Conservation (phyloP, 2,113 vertebrate species). For the Heterocephalus glaber region DNA sequence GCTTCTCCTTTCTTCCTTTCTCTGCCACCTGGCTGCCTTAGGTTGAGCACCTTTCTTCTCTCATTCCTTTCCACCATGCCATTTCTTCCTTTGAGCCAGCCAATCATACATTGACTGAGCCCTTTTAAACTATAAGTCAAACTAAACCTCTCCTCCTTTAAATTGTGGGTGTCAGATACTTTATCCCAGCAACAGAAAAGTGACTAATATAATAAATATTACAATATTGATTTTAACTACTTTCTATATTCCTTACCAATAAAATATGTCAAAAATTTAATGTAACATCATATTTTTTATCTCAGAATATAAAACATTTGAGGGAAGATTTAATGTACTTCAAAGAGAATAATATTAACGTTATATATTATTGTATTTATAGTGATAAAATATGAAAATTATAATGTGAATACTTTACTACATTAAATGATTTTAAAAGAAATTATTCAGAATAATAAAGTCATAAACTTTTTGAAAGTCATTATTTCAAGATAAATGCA, state of each 20-base stretch:
- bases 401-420: not conserved
- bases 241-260: not conserved
- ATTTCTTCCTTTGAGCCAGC: not conserved
- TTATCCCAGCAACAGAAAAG: not conserved
- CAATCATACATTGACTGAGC: not conserved
- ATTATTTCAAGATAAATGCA: conserved; percentile 61
- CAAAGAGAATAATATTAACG: not conserved
- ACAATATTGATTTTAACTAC: conserved; percentile 1
- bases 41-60: not conserved
- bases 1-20: not conserved
- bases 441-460: not conserved
- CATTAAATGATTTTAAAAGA: not conserved
- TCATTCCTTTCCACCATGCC: not conserved
- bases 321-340: not conserved
- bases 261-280: not conserved
- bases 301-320: not conserved
- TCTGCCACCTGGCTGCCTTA: not conserved
- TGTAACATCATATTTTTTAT: not conserved
- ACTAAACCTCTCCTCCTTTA: not conserved
- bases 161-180: not conserved
- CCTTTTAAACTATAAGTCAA: not conserved
- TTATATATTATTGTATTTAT: not conserved
- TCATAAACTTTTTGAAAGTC: conserved; percentile 48
- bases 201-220: not conserved
- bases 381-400: conserved; percentile 40